Base-by-base conservation (phyloP, 2,113 vertebrate species). In the Labrus mixtus region DNA sequence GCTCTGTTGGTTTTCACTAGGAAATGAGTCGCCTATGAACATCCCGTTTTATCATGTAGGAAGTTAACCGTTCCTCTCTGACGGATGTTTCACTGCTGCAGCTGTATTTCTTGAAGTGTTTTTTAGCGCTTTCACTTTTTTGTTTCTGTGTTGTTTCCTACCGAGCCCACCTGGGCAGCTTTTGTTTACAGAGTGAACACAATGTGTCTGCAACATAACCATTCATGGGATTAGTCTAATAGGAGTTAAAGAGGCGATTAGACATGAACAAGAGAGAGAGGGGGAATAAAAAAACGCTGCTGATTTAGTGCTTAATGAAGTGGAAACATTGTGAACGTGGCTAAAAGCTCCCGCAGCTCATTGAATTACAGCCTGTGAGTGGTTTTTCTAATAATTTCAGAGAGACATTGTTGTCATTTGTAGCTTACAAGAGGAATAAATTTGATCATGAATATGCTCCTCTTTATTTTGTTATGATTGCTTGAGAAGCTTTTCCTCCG, bases 301-400 rank as follows among this genome's bases (percentile, higher is more conserved):
- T 43, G 64, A 63, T 68, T 73, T 63, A 0, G 25, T 50, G 70
- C 62, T 16, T 56, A 57, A 62, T 62, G 56, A 73, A 8, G 19
- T 51, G 63, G 39, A 78, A 72, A 78, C 51, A 10, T 59, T 25
- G n/a, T 50, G 48, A 77, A 25, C 25, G n/a, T 1, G 13, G 15
- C 58, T 77, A 0, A 37, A 51, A 41, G 50, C 58, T 41, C 5
- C 8, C 23, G 39, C 19, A 19, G 16, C 36, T 45, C 50, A 11
- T 2, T 36, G 41, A 43, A 7, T 11, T 9, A n/a, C 50, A 55
- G 17, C 11, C 25, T n/a, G 11, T 5, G 16, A 39, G 39, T 17
- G 8, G 29, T 41, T 53, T 12, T 19, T 17, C 56, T n/a, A n/a
- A 51, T 46, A 17, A 17, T 0, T 23, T 48, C 50, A 11, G 8